Percentiles rank a stretch among this genome's conserved stretches.
Evolutionary conservation across 2,113 vertebrate genomes (phyloP).

Genomic region (Chitala chitala): DNA sequence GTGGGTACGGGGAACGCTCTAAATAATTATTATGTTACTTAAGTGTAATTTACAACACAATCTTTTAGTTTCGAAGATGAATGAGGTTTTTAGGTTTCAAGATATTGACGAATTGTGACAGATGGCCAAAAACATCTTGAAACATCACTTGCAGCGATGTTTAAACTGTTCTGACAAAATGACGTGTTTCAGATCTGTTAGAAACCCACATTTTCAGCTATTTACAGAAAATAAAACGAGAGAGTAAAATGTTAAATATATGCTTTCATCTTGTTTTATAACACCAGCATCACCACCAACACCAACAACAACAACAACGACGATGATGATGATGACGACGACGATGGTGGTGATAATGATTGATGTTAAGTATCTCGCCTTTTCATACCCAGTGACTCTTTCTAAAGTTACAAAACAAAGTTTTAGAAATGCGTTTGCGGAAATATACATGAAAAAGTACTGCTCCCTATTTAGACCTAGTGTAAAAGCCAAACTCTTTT

Average conservation of each 20-base stretch:
- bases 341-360: too few species aligned
- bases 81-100: not conserved
- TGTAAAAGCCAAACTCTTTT: too few species aligned
- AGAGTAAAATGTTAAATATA: not conserved
- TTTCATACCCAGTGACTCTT: too few species aligned
- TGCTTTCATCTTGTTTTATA: too few species aligned
- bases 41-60: constrained; percentile 67
- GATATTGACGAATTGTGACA: not conserved
- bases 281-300: too few species aligned
- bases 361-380: too few species aligned
- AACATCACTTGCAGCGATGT: not conserved
- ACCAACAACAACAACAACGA: too few species aligned
- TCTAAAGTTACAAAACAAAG: too few species aligned
- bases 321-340: too few species aligned
- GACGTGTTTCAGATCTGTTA: not conserved
- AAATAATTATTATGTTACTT: constrained; percentile 66
- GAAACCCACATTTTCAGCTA: not conserved
- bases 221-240: not conserved
- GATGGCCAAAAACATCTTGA: not conserved
- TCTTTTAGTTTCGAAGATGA: constrained; percentile 3
- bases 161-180: not conserved
- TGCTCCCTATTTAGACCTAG: too few species aligned
- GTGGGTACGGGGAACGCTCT: constrained; percentile 45
- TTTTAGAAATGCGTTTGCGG: too few species aligned
- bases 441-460: too few species aligned